Evolutionary conservation across 2,113 vertebrate genomes (phyloP).

Genomic region (Amblyopsis rosae): DNA sequence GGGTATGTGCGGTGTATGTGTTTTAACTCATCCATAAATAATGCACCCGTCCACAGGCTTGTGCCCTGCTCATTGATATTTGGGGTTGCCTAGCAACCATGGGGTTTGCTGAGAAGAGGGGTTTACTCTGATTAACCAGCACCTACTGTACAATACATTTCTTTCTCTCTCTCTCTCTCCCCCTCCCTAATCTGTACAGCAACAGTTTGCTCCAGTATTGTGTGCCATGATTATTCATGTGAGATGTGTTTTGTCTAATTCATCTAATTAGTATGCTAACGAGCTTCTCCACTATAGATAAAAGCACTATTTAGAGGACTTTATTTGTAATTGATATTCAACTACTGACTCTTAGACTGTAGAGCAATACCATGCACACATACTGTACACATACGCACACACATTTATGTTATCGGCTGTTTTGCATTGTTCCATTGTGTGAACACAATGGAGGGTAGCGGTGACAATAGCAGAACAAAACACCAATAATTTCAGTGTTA

Average conservation of each 20-base stretch:
- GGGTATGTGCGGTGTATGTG: slow-evolving; percentile 43
- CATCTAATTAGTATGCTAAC: slow-evolving; percentile 70
- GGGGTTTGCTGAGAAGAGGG: slow-evolving; percentile 44
- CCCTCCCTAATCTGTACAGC: slow-evolving; percentile 8
- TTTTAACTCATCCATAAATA: slow-evolving; percentile 68
- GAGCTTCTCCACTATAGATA: slow-evolving; percentile 53
- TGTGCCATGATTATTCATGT: slow-evolving; percentile 40
- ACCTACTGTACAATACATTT: slow-evolving; percentile 32
- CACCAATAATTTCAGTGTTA: slow-evolving; percentile 52
- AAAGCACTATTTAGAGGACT: slow-evolving; percentile 55
- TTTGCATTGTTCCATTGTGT: too few relatives aligned
- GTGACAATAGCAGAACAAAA: slow-evolving; percentile 17
- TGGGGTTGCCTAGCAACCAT: slow-evolving; percentile 76
- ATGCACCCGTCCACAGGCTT: slow-evolving; percentile 51
- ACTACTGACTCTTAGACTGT: slow-evolving; percentile 38
- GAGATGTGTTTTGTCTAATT: slow-evolving; percentile 59
- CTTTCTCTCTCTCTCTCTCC: background rate
- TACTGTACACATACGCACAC: background rate
- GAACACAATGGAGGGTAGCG: too few relatives aligned
- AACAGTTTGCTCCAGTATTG: slow-evolving; percentile 48
- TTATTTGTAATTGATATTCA: slow-evolving; percentile 70
- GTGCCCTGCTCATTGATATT: slow-evolving; percentile 71
- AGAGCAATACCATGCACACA: background rate
- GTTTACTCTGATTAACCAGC: slow-evolving; percentile 42
- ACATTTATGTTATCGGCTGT: background rate